These are phyloP conservation scores for Dynastes grantii DNA, from an alignment of 2,888 invertebrate species.

Conservation along the genomic window DNA sequence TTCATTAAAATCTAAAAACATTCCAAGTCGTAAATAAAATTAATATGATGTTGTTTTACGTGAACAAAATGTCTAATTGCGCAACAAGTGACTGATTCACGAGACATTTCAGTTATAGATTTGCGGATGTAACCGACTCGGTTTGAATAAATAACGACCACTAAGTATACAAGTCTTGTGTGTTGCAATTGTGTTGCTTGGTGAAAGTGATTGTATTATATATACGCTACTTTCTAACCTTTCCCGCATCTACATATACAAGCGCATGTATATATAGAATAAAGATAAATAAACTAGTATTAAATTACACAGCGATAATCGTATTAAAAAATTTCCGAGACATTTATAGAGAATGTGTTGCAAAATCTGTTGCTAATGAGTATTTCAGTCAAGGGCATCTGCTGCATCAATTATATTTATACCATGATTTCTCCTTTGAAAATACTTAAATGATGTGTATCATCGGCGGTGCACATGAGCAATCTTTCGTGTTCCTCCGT, in stretches of 20 bases:
- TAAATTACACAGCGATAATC: not conserved
- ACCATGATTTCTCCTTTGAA: too few relatives aligned
- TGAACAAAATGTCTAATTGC: constrained; percentile 13
- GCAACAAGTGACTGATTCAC: constrained; percentile 19
- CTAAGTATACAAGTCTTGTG: constrained; percentile 17
- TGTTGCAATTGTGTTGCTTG: constrained; percentile 48
- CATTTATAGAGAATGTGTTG: not conserved
- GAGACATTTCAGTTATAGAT: constrained; percentile 30
- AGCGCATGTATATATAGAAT: not conserved
- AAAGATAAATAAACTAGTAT: not conserved
- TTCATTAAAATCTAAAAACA: too few relatives aligned
- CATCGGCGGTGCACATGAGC: too few relatives aligned
- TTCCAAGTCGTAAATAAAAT: too few relatives aligned
- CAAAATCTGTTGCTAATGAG: not conserved
- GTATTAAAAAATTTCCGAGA: not conserved
- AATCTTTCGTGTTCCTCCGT: too few relatives aligned
- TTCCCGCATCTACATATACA: constrained; percentile 26
- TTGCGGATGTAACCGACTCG: constrained; percentile 35
- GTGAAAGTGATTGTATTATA: constrained; percentile 51
- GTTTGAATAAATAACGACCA: constrained; percentile 25
- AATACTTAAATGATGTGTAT: not conserved
- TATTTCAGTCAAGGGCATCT: constrained; percentile 12
- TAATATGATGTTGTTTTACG: not conserved
- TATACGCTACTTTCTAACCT: constrained; percentile 49
- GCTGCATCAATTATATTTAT: not conserved